Percentiles rank a stretch among this genome's conserved stretches.
phyloP scores from a whole-genome alignment of 2,113 vertebrate species.

The Centropus bengalensis region DNA sequence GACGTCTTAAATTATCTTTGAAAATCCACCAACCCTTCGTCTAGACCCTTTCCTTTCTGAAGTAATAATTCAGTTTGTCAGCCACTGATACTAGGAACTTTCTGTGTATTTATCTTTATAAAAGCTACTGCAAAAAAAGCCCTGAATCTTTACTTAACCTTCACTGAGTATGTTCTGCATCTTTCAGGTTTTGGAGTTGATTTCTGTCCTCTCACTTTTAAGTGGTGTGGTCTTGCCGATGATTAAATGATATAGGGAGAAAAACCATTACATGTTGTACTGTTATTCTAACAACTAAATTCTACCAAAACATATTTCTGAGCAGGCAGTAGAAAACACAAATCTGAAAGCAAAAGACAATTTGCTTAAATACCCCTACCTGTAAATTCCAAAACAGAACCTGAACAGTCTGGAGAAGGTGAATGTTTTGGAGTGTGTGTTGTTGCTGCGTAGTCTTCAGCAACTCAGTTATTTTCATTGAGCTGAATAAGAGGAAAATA shows the following conservation, averaged over 20 bases:
- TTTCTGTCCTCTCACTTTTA: not conserved
- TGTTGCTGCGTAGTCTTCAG: not conserved
- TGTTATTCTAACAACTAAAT: rapidly evolving
- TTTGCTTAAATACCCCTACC: not conserved
- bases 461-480: not conserved
- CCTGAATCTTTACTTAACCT: not conserved
- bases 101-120: not conserved
- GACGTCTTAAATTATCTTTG: not conserved
- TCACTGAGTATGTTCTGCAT: not conserved
- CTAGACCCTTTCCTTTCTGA: not conserved
- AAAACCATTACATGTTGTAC: rapidly evolving
- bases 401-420: not conserved
- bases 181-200: not conserved
- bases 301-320: not conserved
- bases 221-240: not conserved
- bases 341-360: not conserved
- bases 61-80: not conserved
- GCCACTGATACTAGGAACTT: not conserved
- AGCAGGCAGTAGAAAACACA: not conserved
- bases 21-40: not conserved
- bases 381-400: not conserved
- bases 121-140: not conserved
- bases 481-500: not conserved
- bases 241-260: not conserved
- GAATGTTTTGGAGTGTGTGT: not conserved